Conservation (phyloP, 2,113 vertebrate species). For the Tamias sibiricus region DNA sequence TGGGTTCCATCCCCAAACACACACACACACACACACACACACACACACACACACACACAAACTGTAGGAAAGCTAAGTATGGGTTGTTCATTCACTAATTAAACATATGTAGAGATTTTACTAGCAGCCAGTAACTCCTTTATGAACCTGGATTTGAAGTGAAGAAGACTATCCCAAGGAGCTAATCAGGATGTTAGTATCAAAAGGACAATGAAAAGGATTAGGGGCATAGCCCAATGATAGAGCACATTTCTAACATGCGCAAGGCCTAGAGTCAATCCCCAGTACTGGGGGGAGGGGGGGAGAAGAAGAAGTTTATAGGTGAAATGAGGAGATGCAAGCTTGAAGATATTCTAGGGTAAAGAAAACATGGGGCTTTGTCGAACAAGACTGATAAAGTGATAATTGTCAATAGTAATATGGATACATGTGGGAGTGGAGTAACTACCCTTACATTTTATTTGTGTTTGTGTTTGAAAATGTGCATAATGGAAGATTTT, state of each 20-base stretch:
- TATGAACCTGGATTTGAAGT: not conserved
- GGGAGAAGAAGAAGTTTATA: not conserved
- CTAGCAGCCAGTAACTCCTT: not conserved
- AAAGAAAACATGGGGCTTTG: not conserved
- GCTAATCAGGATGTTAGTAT: not conserved
- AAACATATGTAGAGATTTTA: not conserved
- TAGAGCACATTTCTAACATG: not conserved
- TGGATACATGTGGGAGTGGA: not conserved
- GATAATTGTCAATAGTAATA: not conserved
- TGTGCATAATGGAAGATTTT: not conserved
- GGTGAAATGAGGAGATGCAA: not conserved
- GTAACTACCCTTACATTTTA: not conserved
- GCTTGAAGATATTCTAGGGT: constrained; percentile 11
- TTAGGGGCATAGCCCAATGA: not conserved
- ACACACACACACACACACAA: not conserved
- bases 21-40: not conserved
- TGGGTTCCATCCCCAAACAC: not conserved
- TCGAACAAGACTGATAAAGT: not conserved
- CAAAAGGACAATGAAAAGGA: not conserved
- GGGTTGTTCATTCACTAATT: not conserved
- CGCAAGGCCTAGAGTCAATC: not conserved
- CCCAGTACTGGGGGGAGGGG: no score
- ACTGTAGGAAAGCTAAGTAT: not conserved
- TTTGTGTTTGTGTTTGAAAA: constrained; percentile 14
- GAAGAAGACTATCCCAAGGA: not conserved